phyloP scores from a whole-genome alignment of 2,113 vertebrate species.

The Martes martes region DNA sequence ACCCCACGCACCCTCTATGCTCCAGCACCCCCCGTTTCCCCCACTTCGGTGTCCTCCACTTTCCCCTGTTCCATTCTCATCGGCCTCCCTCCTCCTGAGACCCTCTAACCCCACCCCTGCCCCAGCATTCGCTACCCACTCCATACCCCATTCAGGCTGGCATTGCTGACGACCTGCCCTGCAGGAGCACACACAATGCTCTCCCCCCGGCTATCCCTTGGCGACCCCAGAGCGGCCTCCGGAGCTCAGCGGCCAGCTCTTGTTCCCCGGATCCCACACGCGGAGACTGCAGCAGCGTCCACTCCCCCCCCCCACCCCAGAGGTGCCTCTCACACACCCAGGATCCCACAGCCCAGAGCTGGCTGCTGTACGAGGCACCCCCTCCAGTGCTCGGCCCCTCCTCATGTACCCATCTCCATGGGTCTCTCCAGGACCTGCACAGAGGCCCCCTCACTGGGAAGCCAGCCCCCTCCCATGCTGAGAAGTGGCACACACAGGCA shows the following conservation, averaged over 20 bases:
- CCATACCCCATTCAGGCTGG: neutral
- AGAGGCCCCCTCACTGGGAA: neutral
- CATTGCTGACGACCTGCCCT: constrained; percentile 9
- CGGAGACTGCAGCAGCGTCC: constrained; percentile 44
- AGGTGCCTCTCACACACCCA: neutral
- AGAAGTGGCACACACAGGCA: constrained; percentile 30
- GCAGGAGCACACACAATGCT: constrained; percentile 4
- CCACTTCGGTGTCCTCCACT: neutral
- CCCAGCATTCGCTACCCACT: neutral
- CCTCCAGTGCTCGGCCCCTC: neutral
- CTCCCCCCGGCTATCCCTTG: constrained; percentile 26
- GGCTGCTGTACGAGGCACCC: neutral
- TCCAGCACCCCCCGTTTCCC: neutral
- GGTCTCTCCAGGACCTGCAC: neutral
- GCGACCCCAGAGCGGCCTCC: neutral
- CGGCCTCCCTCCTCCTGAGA: neutral
- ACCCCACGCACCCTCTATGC: neutral
- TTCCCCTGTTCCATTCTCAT: neutral
- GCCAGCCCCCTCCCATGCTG: neutral
- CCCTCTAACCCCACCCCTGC: neutral
- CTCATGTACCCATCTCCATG: neutral
- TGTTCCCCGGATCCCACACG: neutral
- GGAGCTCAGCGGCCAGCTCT: neutral
- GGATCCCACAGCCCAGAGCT: neutral
- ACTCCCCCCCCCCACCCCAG: neutral